Evolutionary conservation across 2,888 invertebrate species (phyloP), one percentile per base, ranked within the genome.

Genomic region (Griposia aprilina): DNA sequence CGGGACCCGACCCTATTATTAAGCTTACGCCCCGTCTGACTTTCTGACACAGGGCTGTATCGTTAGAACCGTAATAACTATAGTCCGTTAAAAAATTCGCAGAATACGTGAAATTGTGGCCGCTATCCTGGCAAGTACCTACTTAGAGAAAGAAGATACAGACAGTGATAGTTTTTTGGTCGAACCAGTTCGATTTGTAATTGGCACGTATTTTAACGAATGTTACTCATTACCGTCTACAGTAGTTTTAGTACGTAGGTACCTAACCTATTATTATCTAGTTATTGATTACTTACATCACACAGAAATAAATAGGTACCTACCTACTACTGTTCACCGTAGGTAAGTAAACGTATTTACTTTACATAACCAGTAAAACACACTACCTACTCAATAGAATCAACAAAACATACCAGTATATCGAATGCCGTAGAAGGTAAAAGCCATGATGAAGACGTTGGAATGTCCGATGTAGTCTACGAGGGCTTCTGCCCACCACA

Each of bases 391-490:
- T 75, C 66, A 59, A 59, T 50, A 66, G 59, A 62, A 15, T 65
- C 17, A 80, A 65, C 41, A 71, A 60, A 55, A 62, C 50, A 15
- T 93, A 98, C 98, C 98, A 88, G 97, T 97, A 90, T 98, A 98
- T 72, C 98, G 97, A 76, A 98, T 95, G 83, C 98, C 98, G 93
- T 98, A 99, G 90, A 98, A 97, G 15, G 98, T 98, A 92, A 99
- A 98, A n/a, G 98, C 98, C 81, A 98, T 97, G 89, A 98, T 98
- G 89, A 99, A 97, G 75, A 99, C 97, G 93, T 99, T 98, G 84
- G 98, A 98, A 90, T 98, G 98, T 20, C 98, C 98, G 85, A 98
- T 98, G 93, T 98, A 98, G 95, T 98, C 98, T 57, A 99, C 98
- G 57, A 99, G 97, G 86, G 97, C 97, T 90, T 99, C 99, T 4